Base-by-base conservation (phyloP, 2,797 vertebrate genomes). In the Erethizon dorsatum region DNA sequence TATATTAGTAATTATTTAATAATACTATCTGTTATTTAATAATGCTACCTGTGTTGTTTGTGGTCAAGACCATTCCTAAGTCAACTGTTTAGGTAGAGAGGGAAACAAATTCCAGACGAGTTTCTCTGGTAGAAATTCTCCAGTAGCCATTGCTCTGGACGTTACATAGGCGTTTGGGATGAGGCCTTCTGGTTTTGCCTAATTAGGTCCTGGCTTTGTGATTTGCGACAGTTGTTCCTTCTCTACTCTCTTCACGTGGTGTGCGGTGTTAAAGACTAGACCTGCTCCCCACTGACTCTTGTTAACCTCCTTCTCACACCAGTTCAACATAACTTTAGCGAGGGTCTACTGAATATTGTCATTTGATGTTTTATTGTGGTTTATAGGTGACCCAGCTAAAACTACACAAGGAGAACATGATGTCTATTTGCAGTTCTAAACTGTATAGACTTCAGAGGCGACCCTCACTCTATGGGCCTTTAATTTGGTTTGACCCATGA, bases 401-500 rank as follows among this genome's bases (percentile, higher is more conserved):
- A 92, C 73, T 95, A 96, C 96, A 96, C 87, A 75, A 95, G 82
- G 71, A 84, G 82, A 94, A 93, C 69, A 73, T 52, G 88, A 77
- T 86, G 75, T 83, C 92, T 96, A 37, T 97, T 96, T 95, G 95
- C 86, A 92, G 96, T 78, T 96, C 83, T 88, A 94, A 95, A 90
- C 83, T 90, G 90, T 82, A 50, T 65, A 85, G 84, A 97, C 88
- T 92, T 93, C 95, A 97, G 96, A 97, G 92, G 56, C 96, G 88
- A 95, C 97, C 97, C 85, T 96, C 84, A 45, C 90, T 92, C 95
- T 91, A 31, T 88, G 82, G 82, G 95, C 67, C 88, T 97, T 97
- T 96, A 94, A 97, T 97, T 97, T 95, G 67, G 75, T 80, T 83
- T 95, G 95, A 96, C 97, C 93, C 33, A 80, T 8, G 78, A 96